Conservation (phyloP, 2,888 invertebrate genomes). For the Perizoma affinitatum region DNA sequence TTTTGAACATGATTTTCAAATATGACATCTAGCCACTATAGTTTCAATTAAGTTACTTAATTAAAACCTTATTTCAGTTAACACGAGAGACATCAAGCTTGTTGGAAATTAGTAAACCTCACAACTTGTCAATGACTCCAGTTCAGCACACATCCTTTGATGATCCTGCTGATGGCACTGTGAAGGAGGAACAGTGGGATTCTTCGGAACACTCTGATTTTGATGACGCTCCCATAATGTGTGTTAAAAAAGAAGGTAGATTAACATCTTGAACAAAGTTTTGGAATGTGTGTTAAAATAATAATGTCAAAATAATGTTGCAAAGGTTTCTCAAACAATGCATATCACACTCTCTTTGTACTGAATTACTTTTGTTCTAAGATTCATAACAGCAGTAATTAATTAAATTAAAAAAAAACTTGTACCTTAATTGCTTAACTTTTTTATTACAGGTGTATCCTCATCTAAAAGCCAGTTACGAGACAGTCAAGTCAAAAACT, state of each 20-base stretch:
- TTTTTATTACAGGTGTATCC: slow-evolving; percentile 8
- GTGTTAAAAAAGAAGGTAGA: slow-evolving; percentile 21
- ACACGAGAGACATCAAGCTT: slow-evolving; percentile 7
- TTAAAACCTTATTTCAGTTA: slow-evolving; percentile 7
- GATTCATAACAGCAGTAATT: no score
- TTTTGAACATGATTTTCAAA: not conserved
- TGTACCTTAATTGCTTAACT: not conserved
- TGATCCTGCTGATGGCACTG: slow-evolving; percentile 4
- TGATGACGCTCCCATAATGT: slow-evolving; percentile 2
- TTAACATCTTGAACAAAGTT: not conserved
- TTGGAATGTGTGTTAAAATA: no score
- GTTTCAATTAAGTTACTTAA: not conserved
- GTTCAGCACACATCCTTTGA: slow-evolving; percentile 16
- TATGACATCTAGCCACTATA: not conserved
- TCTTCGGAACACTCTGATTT: slow-evolving; percentile 11
- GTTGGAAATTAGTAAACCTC: slow-evolving; percentile 1
- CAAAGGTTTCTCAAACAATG: not conserved
- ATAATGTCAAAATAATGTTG: not conserved
- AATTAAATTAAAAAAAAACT: no score
- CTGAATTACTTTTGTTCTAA: no score
- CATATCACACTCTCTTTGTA: not conserved
- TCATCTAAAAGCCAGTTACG: not conserved
- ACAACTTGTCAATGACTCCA: slow-evolving; percentile 10
- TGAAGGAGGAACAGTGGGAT: slow-evolving; percentile 20
- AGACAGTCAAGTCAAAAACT: not conserved